These are phyloP conservation scores for Eulemur macaco DNA, from an alignment of 2,113 vertebrate genomes.

Conservation along the genomic window DNA sequence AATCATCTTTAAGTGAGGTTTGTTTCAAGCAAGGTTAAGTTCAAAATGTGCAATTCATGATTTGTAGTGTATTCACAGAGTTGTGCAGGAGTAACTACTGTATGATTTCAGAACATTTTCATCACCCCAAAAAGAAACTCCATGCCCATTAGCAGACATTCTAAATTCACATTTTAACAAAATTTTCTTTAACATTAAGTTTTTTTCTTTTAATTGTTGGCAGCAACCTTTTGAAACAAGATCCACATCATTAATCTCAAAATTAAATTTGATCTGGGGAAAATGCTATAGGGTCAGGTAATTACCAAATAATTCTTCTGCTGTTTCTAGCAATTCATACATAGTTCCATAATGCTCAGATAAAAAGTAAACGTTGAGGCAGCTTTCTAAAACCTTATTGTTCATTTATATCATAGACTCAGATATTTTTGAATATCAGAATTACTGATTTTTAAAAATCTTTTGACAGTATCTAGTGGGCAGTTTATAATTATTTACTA, in stretches of 20 bases:
- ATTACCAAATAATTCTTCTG: background rate
- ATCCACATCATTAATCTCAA: background rate
- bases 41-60: background rate
- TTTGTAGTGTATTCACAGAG: background rate
- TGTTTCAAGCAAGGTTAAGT: background rate
- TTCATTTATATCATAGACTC: background rate
- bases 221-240: constrained; percentile 36
- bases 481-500: constrained; percentile 27
- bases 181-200: background rate
- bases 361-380: constrained; percentile 5
- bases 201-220: constrained; percentile 5
- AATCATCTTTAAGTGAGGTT: background rate
- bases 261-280: constrained; percentile 46
- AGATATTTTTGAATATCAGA: background rate
- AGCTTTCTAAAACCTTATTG: background rate
- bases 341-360: background rate
- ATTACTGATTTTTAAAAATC: background rate
- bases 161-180: background rate
- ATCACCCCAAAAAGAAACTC: background rate
- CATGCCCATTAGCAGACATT: background rate
- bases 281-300: background rate
- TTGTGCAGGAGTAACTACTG: background rate
- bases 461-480: background rate
- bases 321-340: background rate
- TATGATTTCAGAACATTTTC: background rate